Evolutionary conservation across 2,888 invertebrate genomes (phyloP), one percentile per base, ranked within the genome.

Genomic region (Theretra japonica): DNA sequence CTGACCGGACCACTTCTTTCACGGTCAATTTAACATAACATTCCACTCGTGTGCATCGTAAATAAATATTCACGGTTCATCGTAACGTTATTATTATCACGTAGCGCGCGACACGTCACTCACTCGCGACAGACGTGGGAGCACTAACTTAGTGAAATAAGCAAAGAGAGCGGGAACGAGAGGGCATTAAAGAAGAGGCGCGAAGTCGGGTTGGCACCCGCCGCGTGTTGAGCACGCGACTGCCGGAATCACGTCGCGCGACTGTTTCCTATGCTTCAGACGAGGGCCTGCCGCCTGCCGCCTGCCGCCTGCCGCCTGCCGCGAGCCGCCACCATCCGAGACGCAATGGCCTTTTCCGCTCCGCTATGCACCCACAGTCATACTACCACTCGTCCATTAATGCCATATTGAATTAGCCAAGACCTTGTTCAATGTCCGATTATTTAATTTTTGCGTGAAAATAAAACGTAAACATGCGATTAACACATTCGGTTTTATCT

Each of bases 121-220:
- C 90, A 79, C 87, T 82, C 88, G 81, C 91, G 88, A 79, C 86
- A 76, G 85, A 79, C 85, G 88, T 86, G 77, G 85, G 79, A 86
- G 81, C 80, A 93, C 93, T 93, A 91, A 91, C 82, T 90, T 88
- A 86, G 86, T 86, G 81, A 80, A 62, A 68, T 70, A 72, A 89
- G 82, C 83, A 84, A 86, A 83, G 84, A 86, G 87, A 86, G 89
- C 77, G 90, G 86, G 86, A 89, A 87, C 83, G 87, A 89, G 90
- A 89, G 85, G 84, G 88, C 87, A 83, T 78, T 82, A 82, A 79
- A 82, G 82, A 78, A 79, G 77, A 79, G 78, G 77, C 78, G 79
- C 80, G 77, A 71, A 73, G 76, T 75, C 74, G 79, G 71, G 70
- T 71, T 74, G 72, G 74, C 73, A 73, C 74, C 77, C 78, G 75